A percentile compares a stretch with the other conserved stretches of the same genome.
Conservation (phyloP, 2,797 vertebrate species). For the Sebastes aleutianus region DNA sequence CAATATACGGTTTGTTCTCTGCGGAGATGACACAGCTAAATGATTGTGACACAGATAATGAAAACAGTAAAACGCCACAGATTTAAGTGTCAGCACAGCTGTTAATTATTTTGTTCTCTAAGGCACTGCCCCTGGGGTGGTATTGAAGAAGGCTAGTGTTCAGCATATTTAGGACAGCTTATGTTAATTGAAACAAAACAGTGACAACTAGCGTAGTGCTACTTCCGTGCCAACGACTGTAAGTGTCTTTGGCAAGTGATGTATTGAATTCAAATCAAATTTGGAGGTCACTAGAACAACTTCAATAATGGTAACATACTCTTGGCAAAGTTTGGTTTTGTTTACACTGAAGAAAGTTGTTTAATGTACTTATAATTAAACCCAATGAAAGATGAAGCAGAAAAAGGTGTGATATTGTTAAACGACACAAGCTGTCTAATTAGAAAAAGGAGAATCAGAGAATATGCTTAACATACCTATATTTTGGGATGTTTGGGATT, state of each 20-base stretch:
- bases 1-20: constrained; percentile 6
- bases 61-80: constrained; percentile 53
- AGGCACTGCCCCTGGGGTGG: constrained; percentile 48
- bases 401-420: neutral
- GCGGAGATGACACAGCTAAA: constrained; percentile 58
- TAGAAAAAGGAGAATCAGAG: neutral
- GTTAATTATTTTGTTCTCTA: constrained; percentile 63
- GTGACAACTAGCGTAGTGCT: constrained; percentile 11
- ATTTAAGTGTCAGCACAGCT: constrained; percentile 62
- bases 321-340: neutral
- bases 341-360: neutral
- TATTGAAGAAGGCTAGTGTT: constrained; percentile 44
- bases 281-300: constrained; percentile 33
- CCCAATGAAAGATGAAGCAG: neutral
- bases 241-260: constrained; percentile 36
- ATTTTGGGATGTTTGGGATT: neutral
- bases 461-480: neutral
- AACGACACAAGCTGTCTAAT: neutral
- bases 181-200: constrained; percentile 60
- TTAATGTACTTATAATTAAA: neutral
- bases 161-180: constrained; percentile 53
- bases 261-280: constrained; percentile 26
- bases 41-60: constrained; percentile 63
- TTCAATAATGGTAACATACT: constrained; percentile 10
- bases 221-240: constrained; percentile 11